These are phyloP conservation scores for Hypomesus transpacificus DNA, from an alignment of 2,113 vertebrate genomes.

Conservation along the genomic window DNA sequence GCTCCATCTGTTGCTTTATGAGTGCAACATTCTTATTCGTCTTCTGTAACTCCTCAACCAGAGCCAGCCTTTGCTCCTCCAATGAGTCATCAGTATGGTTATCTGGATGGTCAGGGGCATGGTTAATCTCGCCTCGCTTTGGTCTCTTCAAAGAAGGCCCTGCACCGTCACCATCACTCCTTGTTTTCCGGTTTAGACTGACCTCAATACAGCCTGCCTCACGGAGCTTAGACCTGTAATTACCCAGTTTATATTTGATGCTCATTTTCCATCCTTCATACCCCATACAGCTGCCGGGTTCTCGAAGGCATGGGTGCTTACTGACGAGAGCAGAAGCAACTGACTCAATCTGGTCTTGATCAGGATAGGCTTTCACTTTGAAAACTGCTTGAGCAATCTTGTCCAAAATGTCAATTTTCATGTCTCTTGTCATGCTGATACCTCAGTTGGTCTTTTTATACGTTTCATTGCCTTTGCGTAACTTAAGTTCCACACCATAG, in stretches of 20 bases:
- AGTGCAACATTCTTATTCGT: too few species aligned
- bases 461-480: too few species aligned
- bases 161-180: not conserved
- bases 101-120: conserved; percentile 3
- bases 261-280: conserved; percentile 25
- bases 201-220: conserved; percentile 28
- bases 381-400: conserved; percentile 28
- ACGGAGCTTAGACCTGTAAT: conserved; percentile 28
- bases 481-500: too few species aligned
- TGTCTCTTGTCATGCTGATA: conserved; percentile 24
- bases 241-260: conserved; percentile 30
- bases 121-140: conserved; percentile 16
- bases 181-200: conserved; percentile 18
- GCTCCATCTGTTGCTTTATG: too few species aligned
- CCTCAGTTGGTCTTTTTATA: conserved; percentile 2
- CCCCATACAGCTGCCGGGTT: conserved; percentile 12
- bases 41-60: conserved; percentile 16
- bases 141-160: conserved; percentile 11
- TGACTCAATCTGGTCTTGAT: conserved; percentile 19
- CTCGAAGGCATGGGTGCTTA: conserved; percentile 25
- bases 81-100: conserved; percentile 3
- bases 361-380: conserved; percentile 29
- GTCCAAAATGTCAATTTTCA: conserved; percentile 36
- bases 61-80: conserved; percentile 16
- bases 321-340: conserved; percentile 26